Conservation (phyloP, 2,888 invertebrate species). For the Brachyptera risi region DNA sequence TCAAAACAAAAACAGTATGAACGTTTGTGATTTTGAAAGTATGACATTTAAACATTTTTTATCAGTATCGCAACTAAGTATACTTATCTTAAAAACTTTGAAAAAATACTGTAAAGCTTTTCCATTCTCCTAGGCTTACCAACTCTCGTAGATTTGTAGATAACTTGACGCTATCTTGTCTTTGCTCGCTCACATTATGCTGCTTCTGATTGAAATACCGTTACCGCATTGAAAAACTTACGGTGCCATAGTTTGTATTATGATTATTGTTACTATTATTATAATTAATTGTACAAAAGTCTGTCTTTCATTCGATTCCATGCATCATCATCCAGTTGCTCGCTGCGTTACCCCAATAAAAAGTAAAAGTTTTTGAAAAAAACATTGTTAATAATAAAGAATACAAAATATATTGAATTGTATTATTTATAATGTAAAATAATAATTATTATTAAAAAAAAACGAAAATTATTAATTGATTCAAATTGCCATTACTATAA, state of each 20-base stretch:
- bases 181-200: background rate
- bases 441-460: slow-evolving; percentile 31
- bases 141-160: slow-evolving; percentile 2
- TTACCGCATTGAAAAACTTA: background rate
- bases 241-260: background rate
- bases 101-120: slow-evolving; percentile 10
- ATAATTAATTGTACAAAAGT: background rate
- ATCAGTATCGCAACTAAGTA: background rate
- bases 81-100: background rate
- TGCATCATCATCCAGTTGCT: slow-evolving; percentile 8
- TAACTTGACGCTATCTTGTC: slow-evolving; percentile 5
- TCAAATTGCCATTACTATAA: slow-evolving; percentile 24
- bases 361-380: slow-evolving; percentile 28
- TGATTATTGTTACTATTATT: slow-evolving; percentile 14
- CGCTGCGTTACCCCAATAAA: background rate
- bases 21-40: background rate
- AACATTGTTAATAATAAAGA: slow-evolving; percentile 33
- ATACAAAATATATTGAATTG: slow-evolving; percentile 31
- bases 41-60: background rate
- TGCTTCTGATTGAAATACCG: background rate
- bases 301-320: background rate
- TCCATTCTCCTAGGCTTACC: slow-evolving; percentile 5
- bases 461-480: slow-evolving; percentile 29
- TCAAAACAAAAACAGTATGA: background rate
- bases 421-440: slow-evolving; percentile 33